phyloP scores from a whole-genome alignment of 2,888 invertebrate species.

The Idaea biselata region DNA sequence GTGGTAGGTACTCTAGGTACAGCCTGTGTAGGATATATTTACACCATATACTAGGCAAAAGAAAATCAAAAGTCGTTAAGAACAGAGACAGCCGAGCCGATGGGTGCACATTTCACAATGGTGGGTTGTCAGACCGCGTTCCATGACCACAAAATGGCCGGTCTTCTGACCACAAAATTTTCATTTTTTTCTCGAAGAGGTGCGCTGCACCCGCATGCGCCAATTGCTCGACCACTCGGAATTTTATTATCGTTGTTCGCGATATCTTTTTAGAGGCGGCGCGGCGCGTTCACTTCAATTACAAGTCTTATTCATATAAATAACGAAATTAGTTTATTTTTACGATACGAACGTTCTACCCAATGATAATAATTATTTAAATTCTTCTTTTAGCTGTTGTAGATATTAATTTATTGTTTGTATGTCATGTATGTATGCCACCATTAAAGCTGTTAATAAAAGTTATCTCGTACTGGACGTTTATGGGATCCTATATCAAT shows the following conservation, averaged over 20 bases:
- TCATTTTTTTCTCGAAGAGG: conserved; percentile 45
- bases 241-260: conserved; percentile 52
- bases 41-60: no score
- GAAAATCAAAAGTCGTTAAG: no score
- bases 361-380: neutral
- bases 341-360: neutral
- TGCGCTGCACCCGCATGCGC: conserved; percentile 29
- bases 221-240: conserved; percentile 39
- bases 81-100: conserved; percentile 1
- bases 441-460: neutral
- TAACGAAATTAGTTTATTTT: neutral
- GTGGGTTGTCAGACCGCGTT: conserved; percentile 32
- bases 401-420: neutral
- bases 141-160: conserved; percentile 38
- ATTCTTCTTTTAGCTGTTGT: neutral
- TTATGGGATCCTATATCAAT: conserved; percentile 1
- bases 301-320: neutral
- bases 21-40: neutral
- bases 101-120: conserved; percentile 34
- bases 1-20: neutral
- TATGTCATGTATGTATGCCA: neutral
- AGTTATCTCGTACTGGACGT: neutral
- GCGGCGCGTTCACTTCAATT: neutral
- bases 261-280: conserved; percentile 37
- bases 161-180: conserved; percentile 61